These are phyloP conservation scores for Leptosomus discolor DNA, from an alignment of 2,113 vertebrate genomes.

Conservation along the genomic window DNA sequence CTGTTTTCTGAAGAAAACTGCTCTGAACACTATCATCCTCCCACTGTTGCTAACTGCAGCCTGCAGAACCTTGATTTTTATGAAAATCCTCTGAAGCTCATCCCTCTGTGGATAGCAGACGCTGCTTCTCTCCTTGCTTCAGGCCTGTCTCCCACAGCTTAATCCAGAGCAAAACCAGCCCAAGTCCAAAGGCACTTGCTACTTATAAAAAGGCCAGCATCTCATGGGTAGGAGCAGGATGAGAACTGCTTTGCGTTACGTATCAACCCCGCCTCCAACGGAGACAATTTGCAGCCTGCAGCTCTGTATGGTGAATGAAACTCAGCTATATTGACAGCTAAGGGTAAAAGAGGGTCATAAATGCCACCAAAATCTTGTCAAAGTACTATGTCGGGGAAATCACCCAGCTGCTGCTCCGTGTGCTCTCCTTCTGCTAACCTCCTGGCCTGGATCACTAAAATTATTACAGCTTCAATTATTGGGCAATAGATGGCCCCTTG, in stretches of 20 bases:
- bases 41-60: background rate
- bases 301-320: background rate
- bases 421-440: background rate
- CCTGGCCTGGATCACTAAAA: background rate
- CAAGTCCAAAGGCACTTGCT: background rate
- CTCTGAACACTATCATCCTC: background rate
- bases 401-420: background rate
- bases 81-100: background rate
- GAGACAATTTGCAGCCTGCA: background rate
- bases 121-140: background rate
- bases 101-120: background rate
- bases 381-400: background rate
- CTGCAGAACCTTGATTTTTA: background rate
- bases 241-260: fast-evolving
- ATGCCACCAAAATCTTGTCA: background rate
- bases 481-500: background rate
- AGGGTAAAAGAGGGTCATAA: background rate
- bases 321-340: background rate
- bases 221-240: background rate
- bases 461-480: background rate
- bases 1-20: background rate
- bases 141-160: background rate
- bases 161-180: background rate
- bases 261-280: background rate
- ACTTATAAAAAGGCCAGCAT: background rate